Evolutionary conservation across 92 coral and sea anemone genomes (phyloP), one percentile per base, ranked within the genome.

Genomic region (Umimayanthus kanabou): DNA sequence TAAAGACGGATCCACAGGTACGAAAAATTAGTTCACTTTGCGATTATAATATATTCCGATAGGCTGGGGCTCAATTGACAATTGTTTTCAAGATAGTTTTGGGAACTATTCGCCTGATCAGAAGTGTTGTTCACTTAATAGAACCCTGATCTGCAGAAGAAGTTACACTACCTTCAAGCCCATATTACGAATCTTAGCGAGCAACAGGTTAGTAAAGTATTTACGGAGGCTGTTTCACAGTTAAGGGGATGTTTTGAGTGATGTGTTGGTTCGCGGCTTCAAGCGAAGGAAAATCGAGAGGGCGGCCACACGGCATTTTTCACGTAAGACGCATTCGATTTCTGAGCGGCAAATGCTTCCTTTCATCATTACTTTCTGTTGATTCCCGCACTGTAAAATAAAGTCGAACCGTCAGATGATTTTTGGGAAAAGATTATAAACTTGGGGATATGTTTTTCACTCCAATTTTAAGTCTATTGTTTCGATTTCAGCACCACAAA

Each of bases 1-100:
- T 95, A 89, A 91, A 95, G 93, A 89, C 93, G 26, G 99, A 97
- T 64, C 99, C 99, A 40, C 98, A 97, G 97, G 99, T 97, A 93
- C 40, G 82, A 23, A 88, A 87, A 87, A 77, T 86, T 45, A 80
- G 83, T 88, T 89, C 89, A 90, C 90, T 90, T 89, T 42, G 67
- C 30, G 76, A 37, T 20, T 81, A 11, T 83, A 50, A 77, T 57
- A 33, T 43, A 73, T 82, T 74, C 79, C 8, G 73, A 37, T 58
- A 61, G 81, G 88, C 49, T 67, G 82, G 87, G 82, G 43, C 11
- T 49, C 77, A 90, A 91, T 91, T 91, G 93, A 85, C 98, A 92
- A 92, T 95, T 95, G 98, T 95, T 95, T 94, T 86, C 89, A 80
- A 84, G 85, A 72, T 89, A 90, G 93, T 89, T 94, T 94, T 73